These are phyloP conservation scores for Phaonia tiefii DNA, from an alignment of 2,888 invertebrate genomes.

Conservation along the genomic window DNA sequence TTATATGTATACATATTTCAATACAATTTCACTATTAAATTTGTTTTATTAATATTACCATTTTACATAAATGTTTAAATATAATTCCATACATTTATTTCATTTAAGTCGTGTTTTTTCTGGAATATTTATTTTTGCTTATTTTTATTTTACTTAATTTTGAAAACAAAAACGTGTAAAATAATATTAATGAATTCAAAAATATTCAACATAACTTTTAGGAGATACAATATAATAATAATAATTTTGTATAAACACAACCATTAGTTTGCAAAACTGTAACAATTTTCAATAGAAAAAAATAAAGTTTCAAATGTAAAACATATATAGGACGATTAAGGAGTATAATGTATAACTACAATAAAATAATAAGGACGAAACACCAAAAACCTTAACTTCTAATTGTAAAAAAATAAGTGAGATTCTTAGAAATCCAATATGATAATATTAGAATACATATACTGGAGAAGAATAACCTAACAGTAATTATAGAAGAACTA, in stretches of 20 bases:
- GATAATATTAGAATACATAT: slow-evolving; percentile 48
- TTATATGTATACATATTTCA: slow-evolving; percentile 41
- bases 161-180: slow-evolving; percentile 37
- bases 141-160: slow-evolving; percentile 61
- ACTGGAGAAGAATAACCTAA: slow-evolving; percentile 14
- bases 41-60: slow-evolving; percentile 36
- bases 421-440: slow-evolving; percentile 54
- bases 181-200: slow-evolving; percentile 51
- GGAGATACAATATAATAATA: slow-evolving; percentile 50
- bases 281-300: slow-evolving; percentile 38
- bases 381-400: slow-evolving; percentile 49
- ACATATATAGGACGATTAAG: slow-evolving; percentile 41
- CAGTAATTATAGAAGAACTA: not conserved
- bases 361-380: slow-evolving; percentile 40
- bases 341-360: slow-evolving; percentile 18
- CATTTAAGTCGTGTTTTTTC: slow-evolving; percentile 47
- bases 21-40: slow-evolving; percentile 64
- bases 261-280: slow-evolving; percentile 60
- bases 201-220: slow-evolving; percentile 40
- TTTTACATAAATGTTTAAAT: slow-evolving; percentile 30
- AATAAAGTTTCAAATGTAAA: slow-evolving; percentile 19
- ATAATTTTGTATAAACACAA: slow-evolving; percentile 66
- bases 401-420: slow-evolving; percentile 48
- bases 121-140: slow-evolving; percentile 31
- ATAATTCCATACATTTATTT: slow-evolving; percentile 62